Conservation (phyloP, 2,888 invertebrate genomes). For the Sympetrum striolatum region DNA sequence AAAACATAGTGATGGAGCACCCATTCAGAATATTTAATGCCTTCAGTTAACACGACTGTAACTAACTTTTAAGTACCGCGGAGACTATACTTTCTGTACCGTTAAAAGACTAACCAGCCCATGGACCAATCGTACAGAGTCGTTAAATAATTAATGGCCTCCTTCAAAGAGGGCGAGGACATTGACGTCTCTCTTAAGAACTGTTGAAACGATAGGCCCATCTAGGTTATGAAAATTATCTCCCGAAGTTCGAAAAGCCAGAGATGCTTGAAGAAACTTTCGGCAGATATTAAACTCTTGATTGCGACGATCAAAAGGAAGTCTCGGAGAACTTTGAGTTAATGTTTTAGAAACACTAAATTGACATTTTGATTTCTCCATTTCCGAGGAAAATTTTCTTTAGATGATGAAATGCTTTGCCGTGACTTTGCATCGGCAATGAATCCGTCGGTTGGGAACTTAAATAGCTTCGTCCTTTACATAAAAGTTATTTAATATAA, state of each 20-base stretch:
- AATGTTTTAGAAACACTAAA: not conserved
- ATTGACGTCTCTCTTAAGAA: not conserved
- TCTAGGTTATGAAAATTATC: not conserved
- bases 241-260: not conserved
- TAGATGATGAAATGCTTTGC: too few species aligned
- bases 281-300: not conserved
- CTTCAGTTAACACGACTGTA: not conserved
- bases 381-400: not conserved
- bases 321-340: not conserved
- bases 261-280: not conserved
- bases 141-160: not conserved
- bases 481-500: too few species aligned
- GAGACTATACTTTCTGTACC: not conserved
- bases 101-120: not conserved
- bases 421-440: too few species aligned
- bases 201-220: not conserved
- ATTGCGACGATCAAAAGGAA: not conserved
- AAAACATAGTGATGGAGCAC: too few species aligned
- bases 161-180: not conserved
- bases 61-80: not conserved
- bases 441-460: too few species aligned
- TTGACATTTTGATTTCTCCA: not conserved
- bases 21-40: not conserved
- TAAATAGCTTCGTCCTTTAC: too few species aligned
- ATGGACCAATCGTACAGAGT: not conserved